Evolutionary conservation across 2,797 vertebrate species (phyloP), one percentile per base, ranked within the genome.

Genomic region (Echeneis naucrates): DNA sequence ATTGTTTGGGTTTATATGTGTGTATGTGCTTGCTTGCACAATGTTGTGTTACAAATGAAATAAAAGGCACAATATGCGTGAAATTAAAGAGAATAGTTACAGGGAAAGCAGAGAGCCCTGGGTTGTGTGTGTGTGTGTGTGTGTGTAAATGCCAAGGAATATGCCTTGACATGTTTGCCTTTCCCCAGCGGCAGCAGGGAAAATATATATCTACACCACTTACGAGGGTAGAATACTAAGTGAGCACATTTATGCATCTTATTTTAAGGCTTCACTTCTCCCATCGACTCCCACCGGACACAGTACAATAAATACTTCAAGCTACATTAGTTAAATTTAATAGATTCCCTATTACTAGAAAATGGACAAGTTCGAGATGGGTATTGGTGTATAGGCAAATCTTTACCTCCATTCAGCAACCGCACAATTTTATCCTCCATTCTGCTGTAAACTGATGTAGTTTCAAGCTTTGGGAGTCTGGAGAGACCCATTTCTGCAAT

Each of bases 311-410:
- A 84, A 81, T 80, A 78, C 70, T 83, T 82, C 60, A 86, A 72
- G 85, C 80, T 80, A 78, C 81, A 85, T 80, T 84, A 87, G 72
- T 82, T 82, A 56, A 77, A 82, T 82, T 72, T 84, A 80, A 80
- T 81, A 83, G 56, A 78, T 44, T 56, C 30, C 64, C 80, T 72
- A 88, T 84, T 83, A 78, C 50, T 33, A 5, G 64, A 81, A 72
- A 85, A 84, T 76, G 57, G 53, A 32, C 4, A 37, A 50, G 50
- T 67, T 81, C 72, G 68, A 51, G 54, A 48, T 50, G 77, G 47
- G 12, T 72, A 52, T 37, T 23, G 42, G 38, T 11, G 40, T 35
- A 51, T 5, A n/a, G 56, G 40, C 44, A 52, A 74, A 78, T 61
- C 47, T 42, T 65, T 8, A 24, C 30, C 57, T 72, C 64, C 27